These are phyloP conservation scores for Loxodonta africana DNA, from an alignment of 2,113 vertebrate genomes.

Conservation along the genomic window DNA sequence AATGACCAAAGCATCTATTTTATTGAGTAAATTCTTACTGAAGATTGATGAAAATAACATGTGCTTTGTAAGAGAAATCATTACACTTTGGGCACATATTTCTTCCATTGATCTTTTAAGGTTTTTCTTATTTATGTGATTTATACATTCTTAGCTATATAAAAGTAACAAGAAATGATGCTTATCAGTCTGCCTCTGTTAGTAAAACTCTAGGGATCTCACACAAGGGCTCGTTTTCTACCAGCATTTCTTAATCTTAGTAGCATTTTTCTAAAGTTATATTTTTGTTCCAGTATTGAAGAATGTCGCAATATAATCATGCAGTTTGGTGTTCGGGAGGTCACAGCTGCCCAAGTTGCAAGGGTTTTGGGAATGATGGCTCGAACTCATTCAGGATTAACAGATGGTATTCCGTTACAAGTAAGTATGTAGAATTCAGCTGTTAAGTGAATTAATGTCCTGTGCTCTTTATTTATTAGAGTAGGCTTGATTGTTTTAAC, in stretches of 20 bases:
- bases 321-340: constrained; percentile 98
- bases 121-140: background rate
- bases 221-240: background rate
- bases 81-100: background rate
- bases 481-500: background rate
- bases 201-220: background rate
- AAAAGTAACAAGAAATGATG: background rate
- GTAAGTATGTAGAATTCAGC: constrained; percentile 86
- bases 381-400: constrained; percentile 96
- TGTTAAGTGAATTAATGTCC: constrained; percentile 26
- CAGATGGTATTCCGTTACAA: constrained; percentile 97
- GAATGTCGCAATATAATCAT: constrained; percentile 99
- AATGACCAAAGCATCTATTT: constrained; percentile 46
- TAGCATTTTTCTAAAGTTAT: constrained; percentile 64
- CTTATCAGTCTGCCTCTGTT: background rate
- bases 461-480: background rate
- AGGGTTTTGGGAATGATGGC: constrained; percentile 99
- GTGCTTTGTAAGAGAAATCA: background rate
- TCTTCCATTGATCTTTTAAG: background rate
- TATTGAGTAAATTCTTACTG: background rate
- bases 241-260: background rate
- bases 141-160: constrained; percentile 25
- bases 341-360: constrained; percentile 98
- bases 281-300: constrained; percentile 91
- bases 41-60: background rate